Percentiles rank a stretch among this genome's conserved stretches.
Conservation (phyloP, 2,888 invertebrate genomes). For the Ornithoptera alexandrae region DNA sequence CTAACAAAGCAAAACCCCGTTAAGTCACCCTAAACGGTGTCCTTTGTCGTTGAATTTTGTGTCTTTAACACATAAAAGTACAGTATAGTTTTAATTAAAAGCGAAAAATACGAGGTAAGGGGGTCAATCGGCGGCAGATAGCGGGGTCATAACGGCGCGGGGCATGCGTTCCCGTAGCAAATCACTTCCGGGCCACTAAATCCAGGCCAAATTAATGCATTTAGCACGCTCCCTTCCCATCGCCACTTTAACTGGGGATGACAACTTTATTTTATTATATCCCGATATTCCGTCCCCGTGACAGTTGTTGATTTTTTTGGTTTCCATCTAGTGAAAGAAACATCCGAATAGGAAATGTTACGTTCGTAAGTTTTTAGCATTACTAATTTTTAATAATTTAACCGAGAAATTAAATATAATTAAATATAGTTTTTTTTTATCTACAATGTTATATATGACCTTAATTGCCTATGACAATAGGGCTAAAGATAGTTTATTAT, state of each 20-base stretch:
- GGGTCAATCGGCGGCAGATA: constrained; percentile 58
- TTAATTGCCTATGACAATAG: too few relatives aligned
- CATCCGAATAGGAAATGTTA: too few relatives aligned
- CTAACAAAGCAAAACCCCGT: constrained; percentile 55
- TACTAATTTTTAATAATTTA: too few relatives aligned
- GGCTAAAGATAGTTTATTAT: too few relatives aligned
- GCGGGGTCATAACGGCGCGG: constrained; percentile 68
- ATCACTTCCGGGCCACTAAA: constrained; percentile 80
- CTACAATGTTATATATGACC: too few relatives aligned
- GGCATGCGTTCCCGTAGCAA: constrained; percentile 79
- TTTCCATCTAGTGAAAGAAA: too few relatives aligned
- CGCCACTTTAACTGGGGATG: constrained; percentile 70
- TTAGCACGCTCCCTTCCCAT: constrained; percentile 70
- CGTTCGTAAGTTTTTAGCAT: too few relatives aligned
- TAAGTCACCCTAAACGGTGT: constrained; percentile 49
- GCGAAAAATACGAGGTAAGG: constrained; percentile 51
- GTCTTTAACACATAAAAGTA: constrained; percentile 41
- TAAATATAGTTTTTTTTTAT: too few relatives aligned
- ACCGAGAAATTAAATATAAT: too few relatives aligned
- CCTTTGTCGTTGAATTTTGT: constrained; percentile 39
- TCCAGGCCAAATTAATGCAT: constrained; percentile 80
- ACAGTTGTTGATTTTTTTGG: constrained; percentile 43
- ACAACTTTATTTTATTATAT: constrained; percentile 79
- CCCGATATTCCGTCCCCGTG: constrained; percentile 77
- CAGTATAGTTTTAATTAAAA: constrained; percentile 53